Evolutionary conservation across 2,888 invertebrate species (phyloP).

Genomic region (Ditula angustiorana): DNA sequence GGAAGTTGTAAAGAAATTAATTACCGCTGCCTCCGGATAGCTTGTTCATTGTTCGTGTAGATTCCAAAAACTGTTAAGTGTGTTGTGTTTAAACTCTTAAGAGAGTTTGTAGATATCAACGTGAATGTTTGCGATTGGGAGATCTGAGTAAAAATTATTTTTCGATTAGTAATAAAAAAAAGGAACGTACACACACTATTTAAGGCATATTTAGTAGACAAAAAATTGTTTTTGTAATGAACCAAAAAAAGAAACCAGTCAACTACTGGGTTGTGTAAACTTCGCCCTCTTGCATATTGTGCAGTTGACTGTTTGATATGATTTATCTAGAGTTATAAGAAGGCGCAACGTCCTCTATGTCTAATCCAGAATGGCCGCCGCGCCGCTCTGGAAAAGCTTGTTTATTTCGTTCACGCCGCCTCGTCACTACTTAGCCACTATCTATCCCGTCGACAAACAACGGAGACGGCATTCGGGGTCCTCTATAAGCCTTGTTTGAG

Average conservation of each 20-base stretch:
- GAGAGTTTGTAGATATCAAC: background rate
- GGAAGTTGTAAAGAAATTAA: background rate
- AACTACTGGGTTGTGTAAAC: background rate
- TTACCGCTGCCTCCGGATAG: background rate
- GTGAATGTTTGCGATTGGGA: background rate
- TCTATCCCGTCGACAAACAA: slow-evolving; percentile 69
- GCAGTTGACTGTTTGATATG: background rate
- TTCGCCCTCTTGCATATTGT: background rate
- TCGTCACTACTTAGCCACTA: slow-evolving; percentile 57
- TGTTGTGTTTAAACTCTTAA: background rate
- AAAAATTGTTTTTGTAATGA: too few species aligned
- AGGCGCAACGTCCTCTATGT: background rate
- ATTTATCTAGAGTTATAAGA: background rate
- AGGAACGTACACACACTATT: too few species aligned
- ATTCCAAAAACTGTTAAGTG: background rate
- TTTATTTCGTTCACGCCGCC: slow-evolving; percentile 56
- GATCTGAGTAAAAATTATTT: too few species aligned
- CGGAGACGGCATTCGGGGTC: slow-evolving; percentile 9
- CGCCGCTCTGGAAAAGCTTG: slow-evolving; percentile 50
- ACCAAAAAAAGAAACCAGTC: background rate
- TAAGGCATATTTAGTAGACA: too few species aligned
- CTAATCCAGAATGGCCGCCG: background rate
- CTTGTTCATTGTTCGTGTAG: background rate
- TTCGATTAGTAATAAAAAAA: too few species aligned
- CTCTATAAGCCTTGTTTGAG: slow-evolving; percentile 9